Base-by-base conservation (phyloP, 2,888 invertebrate species). In the Noctua comes region DNA sequence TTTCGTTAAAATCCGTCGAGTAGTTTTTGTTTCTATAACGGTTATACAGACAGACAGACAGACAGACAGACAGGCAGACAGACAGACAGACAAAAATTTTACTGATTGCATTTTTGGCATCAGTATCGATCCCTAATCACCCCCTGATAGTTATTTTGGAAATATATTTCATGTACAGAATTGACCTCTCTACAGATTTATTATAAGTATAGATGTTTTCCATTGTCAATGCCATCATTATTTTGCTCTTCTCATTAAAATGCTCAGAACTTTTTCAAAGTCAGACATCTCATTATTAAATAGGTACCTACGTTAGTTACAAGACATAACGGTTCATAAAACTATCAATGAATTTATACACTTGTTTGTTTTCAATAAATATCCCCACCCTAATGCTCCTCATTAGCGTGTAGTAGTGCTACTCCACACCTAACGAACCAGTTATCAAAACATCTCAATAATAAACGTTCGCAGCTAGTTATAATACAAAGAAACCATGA, bases 391-490 rank as follows among this genome's bases (percentile, higher is more conserved):
- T 71, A 68, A 73, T 57, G 54, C 16, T 40, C 36, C 64, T 74
- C 64, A 75, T 65, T 72, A 75, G 73, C 40, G 36, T n/a, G n/a
- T n/a, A n/a, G n/a, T n/a, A n/a, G 3, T 11, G 5, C 59, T 27
- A 59, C 48, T 31, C n/a, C n/a, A 13, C 59, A 31, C 8, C 31
- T 10, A 31, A 62, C 62, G 21, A 70, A 73, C 70, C 62, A 51
- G 73, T 73, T 70, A 46, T 51, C 57, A 77, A 16, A 70, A 65
- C 54, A 40, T 70, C 82, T 82, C 66, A 72, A 64, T 64, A 71
- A 40, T 27, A n/a, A 21, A 68, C 18, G 59, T 16, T 72, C 65
- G 13, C 54, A 71, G 27, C 82, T 46, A 68, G 72, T 68, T 73
- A 48, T 10, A 46, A 65, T 3, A 64, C 57, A 79, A 68, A 72